phyloP scores from a whole-genome alignment of 2,888 invertebrate species.

The Acutogordius australiensis region DNA sequence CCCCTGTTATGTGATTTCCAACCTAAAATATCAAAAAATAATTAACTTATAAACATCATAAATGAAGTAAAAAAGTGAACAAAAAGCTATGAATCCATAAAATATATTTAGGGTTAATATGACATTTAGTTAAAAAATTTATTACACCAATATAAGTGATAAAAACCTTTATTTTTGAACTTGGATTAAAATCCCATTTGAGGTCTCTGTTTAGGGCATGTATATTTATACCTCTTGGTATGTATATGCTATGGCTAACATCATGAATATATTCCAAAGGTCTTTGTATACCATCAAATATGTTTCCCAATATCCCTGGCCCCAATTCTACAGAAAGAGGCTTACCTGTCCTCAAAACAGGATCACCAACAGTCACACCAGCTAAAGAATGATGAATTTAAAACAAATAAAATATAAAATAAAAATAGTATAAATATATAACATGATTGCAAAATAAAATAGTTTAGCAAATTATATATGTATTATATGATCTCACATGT shows the following conservation, averaged over 20 bases:
- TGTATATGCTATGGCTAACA: conserved; percentile 78
- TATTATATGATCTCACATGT: too few relatives aligned
- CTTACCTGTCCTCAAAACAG: conserved; percentile 86
- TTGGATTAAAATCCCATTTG: conserved; percentile 69
- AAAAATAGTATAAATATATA: too few relatives aligned
- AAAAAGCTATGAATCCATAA: too few relatives aligned
- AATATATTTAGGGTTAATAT: too few relatives aligned
- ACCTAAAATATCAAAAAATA: too few relatives aligned
- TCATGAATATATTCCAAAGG: conserved; percentile 77
- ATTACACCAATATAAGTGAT: too few relatives aligned
- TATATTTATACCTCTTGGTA: conserved; percentile 87
- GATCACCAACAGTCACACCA: conserved; percentile 95
- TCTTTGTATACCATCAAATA: conserved; percentile 98
- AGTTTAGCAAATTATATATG: too few relatives aligned
- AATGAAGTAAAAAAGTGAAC: too few relatives aligned
- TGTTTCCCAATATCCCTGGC: conserved; percentile 91
- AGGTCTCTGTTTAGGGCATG: conserved; percentile 51
- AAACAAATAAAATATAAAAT: too few relatives aligned
- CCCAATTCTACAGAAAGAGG: conserved; percentile 93
- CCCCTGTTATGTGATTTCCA: conserved; percentile 93
- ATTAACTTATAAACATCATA: too few relatives aligned
- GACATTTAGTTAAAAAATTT: too few relatives aligned
- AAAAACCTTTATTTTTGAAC: background rate
- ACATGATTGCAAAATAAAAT: too few relatives aligned
- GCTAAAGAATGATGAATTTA: conserved; percentile 27